A percentile compares a stretch with the other conserved stretches of the same genome.
Conservation (phyloP, 2,113 vertebrate genomes). For the Pluvianellus socialis region DNA sequence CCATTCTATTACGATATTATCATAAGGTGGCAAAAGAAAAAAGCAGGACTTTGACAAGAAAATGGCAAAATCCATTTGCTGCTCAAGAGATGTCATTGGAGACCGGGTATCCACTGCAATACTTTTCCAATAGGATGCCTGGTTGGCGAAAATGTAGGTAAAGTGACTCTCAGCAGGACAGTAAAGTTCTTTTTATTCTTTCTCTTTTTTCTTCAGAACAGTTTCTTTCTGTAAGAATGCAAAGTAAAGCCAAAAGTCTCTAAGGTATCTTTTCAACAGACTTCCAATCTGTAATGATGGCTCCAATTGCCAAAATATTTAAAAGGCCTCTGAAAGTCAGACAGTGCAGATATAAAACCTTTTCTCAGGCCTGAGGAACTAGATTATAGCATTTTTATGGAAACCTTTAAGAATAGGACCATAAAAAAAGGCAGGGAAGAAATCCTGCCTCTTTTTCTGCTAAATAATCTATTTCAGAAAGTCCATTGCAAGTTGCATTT, state of each 20-base stretch:
- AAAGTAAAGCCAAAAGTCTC: slow-evolving; percentile 52
- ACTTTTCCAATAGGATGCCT: slow-evolving; percentile 1
- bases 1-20: background rate
- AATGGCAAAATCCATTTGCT: background rate
- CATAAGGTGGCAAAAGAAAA: background rate
- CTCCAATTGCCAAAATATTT: slow-evolving; percentile 49
- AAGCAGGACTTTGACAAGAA: background rate
- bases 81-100: background rate
- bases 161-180: slow-evolving; percentile 27
- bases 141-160: background rate
- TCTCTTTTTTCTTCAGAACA: background rate
- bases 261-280: slow-evolving; percentile 61
- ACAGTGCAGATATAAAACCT: slow-evolving; percentile 8
- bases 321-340: slow-evolving; percentile 34
- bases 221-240: slow-evolving; percentile 50
- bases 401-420: background rate
- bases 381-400: background rate
- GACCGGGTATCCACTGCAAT: background rate
- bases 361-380: slow-evolving; percentile 17
- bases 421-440: background rate
- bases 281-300: slow-evolving; percentile 34
- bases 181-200: slow-evolving; percentile 35
- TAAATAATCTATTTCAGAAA: background rate
- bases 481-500: background rate
- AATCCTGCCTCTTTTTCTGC: background rate